Evolutionary conservation across 2,888 invertebrate genomes (phyloP).

Genomic region (Hydrotaea diabolus): DNA sequence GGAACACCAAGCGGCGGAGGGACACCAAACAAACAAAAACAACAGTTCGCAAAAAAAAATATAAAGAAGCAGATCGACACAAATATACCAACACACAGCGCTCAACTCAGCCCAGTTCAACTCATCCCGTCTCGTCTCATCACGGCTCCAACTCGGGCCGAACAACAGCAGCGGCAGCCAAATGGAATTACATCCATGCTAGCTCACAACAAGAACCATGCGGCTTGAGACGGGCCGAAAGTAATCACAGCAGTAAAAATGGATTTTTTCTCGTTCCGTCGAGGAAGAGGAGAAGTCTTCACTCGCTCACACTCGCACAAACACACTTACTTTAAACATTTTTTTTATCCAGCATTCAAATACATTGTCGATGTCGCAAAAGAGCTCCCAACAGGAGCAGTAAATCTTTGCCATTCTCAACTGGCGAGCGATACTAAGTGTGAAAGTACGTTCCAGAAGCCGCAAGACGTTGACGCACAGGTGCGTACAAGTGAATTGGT

Average conservation of each 20-base stretch:
- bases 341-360: constrained; percentile 19
- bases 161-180: background rate
- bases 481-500: constrained; percentile 24
- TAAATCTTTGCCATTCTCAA: constrained; percentile 46
- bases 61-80: constrained; percentile 35
- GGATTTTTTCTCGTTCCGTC: constrained; percentile 15
- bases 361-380: constrained; percentile 45
- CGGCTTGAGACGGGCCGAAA: constrained; percentile 59
- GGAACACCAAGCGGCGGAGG: background rate
- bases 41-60: constrained; percentile 1
- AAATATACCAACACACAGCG: constrained; percentile 45
- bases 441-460: constrained; percentile 45
- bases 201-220: constrained; percentile 48
- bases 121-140: background rate
- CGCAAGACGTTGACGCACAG: constrained; percentile 30
- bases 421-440: constrained; percentile 45
- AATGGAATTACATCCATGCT: constrained; percentile 27
- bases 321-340: background rate
- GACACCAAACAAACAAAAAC: background rate
- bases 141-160: background rate
- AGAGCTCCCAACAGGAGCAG: constrained; percentile 55
- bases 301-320: constrained; percentile 6
- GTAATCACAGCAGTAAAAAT: constrained; percentile 52
- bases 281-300: constrained; percentile 33
- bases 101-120: constrained; percentile 41